A percentile compares a stretch with the other conserved stretches of the same genome.
phyloP scores from a whole-genome alignment of 2,888 invertebrate species.

The Theretra japonica region DNA sequence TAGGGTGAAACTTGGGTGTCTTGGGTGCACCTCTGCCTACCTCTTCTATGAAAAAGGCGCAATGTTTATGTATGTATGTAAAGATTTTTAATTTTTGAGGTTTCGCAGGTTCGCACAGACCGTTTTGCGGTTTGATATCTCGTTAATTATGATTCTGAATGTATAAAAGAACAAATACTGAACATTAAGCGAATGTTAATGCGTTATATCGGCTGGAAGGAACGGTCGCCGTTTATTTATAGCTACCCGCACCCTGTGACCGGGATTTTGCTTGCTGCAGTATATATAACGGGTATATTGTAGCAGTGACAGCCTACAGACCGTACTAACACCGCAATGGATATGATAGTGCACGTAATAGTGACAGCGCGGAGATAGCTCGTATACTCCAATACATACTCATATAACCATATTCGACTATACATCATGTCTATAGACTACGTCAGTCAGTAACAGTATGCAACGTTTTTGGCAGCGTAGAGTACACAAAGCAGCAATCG shows the following conservation, averaged over 20 bases:
- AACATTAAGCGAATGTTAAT: conserved; percentile 17
- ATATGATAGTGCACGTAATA: not conserved
- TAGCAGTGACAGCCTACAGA: not conserved
- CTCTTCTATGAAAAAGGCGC: too few relatives aligned
- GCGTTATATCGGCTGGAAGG: conserved; percentile 21
- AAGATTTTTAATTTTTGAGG: too few relatives aligned
- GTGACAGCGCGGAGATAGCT: not conserved
- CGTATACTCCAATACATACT: not conserved
- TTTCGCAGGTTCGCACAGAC: not conserved
- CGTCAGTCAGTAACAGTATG: too few relatives aligned
- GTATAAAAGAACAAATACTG: conserved; percentile 21
- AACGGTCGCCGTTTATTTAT: conserved; percentile 11
- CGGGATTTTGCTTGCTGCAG: not conserved
- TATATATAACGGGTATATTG: not conserved
- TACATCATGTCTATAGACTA: too few relatives aligned
- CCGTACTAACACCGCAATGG: not conserved
- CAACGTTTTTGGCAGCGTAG: too few relatives aligned
- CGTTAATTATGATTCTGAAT: conserved; percentile 22
- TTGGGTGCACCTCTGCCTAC: too few relatives aligned
- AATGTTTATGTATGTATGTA: too few relatives aligned
- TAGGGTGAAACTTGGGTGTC: too few relatives aligned
- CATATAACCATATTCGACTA: too few relatives aligned
- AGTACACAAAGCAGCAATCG: not conserved
- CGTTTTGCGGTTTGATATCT: conserved; percentile 12
- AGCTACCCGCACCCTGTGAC: not conserved